Conservation (phyloP, 2,888 invertebrate species). For the Himalopsyche tibetana region DNA sequence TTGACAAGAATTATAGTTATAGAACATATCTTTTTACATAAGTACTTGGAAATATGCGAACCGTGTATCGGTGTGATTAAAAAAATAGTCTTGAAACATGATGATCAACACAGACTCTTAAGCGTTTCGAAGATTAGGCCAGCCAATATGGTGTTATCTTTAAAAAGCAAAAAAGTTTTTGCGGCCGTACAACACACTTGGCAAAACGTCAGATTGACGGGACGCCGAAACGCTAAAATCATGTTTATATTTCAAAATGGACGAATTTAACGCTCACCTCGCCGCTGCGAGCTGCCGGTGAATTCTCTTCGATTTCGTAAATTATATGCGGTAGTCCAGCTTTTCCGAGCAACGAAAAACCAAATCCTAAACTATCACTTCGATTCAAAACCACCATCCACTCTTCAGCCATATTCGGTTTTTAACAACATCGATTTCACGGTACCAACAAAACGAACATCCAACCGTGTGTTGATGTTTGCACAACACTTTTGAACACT, state of each 20-base stretch:
- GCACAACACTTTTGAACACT: constrained; percentile 56
- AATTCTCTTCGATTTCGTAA: constrained; percentile 94
- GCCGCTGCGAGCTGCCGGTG: constrained; percentile 93
- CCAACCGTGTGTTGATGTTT: constrained; percentile 68
- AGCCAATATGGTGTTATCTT: background rate
- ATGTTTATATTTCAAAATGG: constrained; percentile 63
- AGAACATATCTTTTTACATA: background rate
- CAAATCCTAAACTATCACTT: constrained; percentile 92
- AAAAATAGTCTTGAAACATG: background rate
- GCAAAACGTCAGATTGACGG: constrained; percentile 64
- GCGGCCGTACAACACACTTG: constrained; percentile 45
- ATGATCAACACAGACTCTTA: background rate
- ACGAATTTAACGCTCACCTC: constrained; percentile 80
- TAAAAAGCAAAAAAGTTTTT: background rate
- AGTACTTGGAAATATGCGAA: background rate
- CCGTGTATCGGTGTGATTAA: background rate
- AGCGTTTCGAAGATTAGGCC: background rate
- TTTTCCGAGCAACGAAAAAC: constrained; percentile 93
- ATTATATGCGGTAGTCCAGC: constrained; percentile 95
- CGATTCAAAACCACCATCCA: constrained; percentile 91
- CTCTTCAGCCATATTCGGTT: constrained; percentile 90
- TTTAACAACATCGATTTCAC: constrained; percentile 73
- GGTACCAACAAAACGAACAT: constrained; percentile 67
- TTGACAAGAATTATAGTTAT: background rate
- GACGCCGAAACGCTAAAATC: constrained; percentile 58